Evolutionary conservation across 2,797 vertebrate genomes (phyloP).

Genomic region (Gallinago solitaria): DNA sequence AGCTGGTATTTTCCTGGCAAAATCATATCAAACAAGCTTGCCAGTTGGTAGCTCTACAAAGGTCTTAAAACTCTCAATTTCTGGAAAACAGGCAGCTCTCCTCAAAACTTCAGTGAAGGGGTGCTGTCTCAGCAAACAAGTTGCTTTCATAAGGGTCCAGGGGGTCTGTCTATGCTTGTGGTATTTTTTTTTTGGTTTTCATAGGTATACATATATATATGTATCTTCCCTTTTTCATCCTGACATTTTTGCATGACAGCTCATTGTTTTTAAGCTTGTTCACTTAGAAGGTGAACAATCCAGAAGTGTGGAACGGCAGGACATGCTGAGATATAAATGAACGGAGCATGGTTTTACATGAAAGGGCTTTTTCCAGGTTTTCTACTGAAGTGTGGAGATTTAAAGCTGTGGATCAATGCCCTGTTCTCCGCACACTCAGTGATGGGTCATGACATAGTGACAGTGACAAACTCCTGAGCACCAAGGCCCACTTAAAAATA

Average conservation of each 20-base stretch:
- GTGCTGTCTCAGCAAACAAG: not conserved
- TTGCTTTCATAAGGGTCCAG: not conserved
- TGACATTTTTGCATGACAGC: not conserved
- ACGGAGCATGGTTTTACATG: not conserved
- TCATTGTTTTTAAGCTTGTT: not conserved
- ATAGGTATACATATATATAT: not conserved
- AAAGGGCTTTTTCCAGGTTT: conserved; percentile 4
- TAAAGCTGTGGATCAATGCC: conserved; percentile 9
- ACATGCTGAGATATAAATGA: not conserved
- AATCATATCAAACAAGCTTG: not conserved
- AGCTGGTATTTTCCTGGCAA: not conserved
- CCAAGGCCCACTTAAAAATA: not conserved
- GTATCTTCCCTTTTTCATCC: not conserved
- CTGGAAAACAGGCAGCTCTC: not conserved
- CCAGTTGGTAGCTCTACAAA: not conserved
- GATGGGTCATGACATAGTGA: not conserved
- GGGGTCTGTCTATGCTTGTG: not conserved
- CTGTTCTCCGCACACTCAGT: not conserved
- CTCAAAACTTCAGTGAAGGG: not conserved
- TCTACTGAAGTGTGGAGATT: conserved; percentile 16
- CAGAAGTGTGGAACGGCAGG: not conserved
- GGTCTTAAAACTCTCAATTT: not conserved
- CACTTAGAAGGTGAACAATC: not conserved
- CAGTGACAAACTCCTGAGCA: conserved; percentile 22
- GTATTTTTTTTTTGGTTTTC: not conserved